Evolutionary conservation across 1,140 invertebrate species (phyloP).

Genomic region (Rhynchophorus ferrugineus): DNA sequence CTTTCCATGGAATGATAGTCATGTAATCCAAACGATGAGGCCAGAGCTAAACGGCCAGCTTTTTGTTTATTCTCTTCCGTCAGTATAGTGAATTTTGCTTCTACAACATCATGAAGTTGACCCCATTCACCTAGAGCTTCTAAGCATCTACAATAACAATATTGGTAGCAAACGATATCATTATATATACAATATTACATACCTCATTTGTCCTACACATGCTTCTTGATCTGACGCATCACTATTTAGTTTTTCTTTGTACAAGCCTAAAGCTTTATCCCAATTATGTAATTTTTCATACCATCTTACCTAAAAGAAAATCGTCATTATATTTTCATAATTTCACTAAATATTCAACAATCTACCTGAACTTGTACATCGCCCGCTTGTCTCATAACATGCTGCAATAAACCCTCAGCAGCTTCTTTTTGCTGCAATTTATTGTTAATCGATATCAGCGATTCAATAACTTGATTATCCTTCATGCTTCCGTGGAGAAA

Average conservation of each 20-base stretch:
- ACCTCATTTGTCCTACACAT: constrained; percentile 89
- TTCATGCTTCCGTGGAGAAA: constrained; percentile 54
- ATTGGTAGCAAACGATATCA: constrained; percentile 10
- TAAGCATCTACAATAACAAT: constrained; percentile 44
- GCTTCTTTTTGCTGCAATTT: constrained; percentile 98
- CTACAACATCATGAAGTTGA: constrained; percentile 71
- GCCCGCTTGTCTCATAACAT: constrained; percentile 77
- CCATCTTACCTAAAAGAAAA: constrained; percentile 68
- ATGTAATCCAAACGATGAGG: constrained; percentile 89
- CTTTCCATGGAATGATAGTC: constrained; percentile 89
- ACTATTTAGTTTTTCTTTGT: constrained; percentile 58
- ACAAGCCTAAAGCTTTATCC: constrained; percentile 89
- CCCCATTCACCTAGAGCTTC: constrained; percentile 97
- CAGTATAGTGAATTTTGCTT: constrained; percentile 66
- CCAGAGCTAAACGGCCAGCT: constrained; percentile 86
- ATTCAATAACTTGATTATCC: constrained; percentile 79
- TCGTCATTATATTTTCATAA: neutral
- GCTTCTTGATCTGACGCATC: constrained; percentile 64
- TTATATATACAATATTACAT: constrained; percentile 39
- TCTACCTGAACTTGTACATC: constrained; percentile 67
- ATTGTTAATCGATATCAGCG: constrained; percentile 96
- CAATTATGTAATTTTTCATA: constrained; percentile 99
- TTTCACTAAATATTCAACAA: neutral
- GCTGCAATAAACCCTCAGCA: constrained; percentile 84
- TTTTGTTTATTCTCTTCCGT: constrained; percentile 64